These are phyloP conservation scores for Corythaixoides concolor DNA, from an alignment of 2,113 vertebrate species.

Conservation along the genomic window DNA sequence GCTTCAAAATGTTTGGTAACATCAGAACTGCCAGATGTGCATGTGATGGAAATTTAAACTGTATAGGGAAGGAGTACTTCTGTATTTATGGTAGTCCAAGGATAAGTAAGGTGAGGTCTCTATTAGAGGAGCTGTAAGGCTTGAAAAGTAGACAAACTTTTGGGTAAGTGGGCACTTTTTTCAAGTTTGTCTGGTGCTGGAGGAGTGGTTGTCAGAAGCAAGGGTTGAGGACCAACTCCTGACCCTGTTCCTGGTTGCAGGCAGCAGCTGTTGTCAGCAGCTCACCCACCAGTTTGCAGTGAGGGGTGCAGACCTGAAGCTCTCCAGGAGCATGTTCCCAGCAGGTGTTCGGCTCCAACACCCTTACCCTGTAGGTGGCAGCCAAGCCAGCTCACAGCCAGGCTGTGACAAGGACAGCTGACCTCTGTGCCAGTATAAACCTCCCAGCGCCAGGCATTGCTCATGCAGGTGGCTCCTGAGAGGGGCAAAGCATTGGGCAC, in stretches of 20 bases:
- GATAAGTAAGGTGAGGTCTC: not conserved
- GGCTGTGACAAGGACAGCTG: not conserved
- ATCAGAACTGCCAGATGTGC: not conserved
- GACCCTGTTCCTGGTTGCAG: not conserved
- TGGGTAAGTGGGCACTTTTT: not conserved
- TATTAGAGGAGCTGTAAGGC: not conserved
- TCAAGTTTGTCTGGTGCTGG: not conserved
- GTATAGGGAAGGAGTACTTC: not conserved
- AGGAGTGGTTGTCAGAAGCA: not conserved
- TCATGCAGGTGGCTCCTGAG: not conserved
- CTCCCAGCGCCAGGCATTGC: not conserved
- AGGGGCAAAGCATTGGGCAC: fast-evolving
- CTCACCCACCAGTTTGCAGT: not conserved
- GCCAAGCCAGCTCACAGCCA: not conserved
- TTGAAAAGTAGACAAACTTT: not conserved
- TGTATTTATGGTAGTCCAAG: not conserved
- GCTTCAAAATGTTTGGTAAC: not conserved
- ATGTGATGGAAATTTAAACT: not conserved
- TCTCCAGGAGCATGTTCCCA: not conserved
- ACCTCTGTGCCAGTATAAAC: not conserved
- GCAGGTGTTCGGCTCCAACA: not conserved
- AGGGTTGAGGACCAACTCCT: not conserved
- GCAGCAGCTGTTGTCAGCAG: not conserved
- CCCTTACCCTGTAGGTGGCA: not conserved
- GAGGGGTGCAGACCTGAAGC: fast-evolving